A percentile compares a stretch with the other conserved stretches of the same genome.
phyloP scores from a whole-genome alignment of 2,888 invertebrate species.

The Ditula angustiorana region DNA sequence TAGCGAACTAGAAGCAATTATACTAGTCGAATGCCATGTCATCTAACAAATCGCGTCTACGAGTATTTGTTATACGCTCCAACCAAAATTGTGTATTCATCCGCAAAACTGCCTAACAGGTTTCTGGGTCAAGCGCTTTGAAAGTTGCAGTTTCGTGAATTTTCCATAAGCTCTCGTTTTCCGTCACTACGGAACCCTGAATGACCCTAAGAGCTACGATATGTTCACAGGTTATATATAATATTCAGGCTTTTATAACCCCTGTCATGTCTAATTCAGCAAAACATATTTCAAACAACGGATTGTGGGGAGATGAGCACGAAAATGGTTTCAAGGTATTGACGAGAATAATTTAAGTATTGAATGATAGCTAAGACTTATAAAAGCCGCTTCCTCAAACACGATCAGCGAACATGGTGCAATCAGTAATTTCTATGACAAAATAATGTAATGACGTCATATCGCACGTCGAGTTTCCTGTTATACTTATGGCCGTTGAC shows the following conservation, averaged over 20 bases:
- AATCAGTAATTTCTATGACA: conserved; percentile 2
- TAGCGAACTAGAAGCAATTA: not conserved
- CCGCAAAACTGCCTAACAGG: conserved; percentile 16
- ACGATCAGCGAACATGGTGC: not conserved
- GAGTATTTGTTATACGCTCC: not conserved
- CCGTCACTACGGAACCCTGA: conserved; percentile 5
- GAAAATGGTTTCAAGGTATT: conserved; percentile 9
- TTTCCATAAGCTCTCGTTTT: conserved; percentile 27
- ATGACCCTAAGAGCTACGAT: not conserved
- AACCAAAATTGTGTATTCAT: conserved; percentile 15
- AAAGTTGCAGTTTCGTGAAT: conserved; percentile 37
- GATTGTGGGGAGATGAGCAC: conserved; percentile 16
- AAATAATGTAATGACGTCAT: conserved; percentile 20
- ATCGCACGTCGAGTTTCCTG: conserved; percentile 22
- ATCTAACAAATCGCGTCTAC: conserved; percentile 4
- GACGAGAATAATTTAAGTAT: conserved; percentile 7
- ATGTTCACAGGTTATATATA: conserved; percentile 12
- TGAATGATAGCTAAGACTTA: not conserved
- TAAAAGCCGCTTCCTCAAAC: not conserved
- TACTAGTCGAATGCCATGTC: not conserved
- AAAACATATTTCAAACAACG: conserved; percentile 16
- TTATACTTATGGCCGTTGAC: conserved; percentile 21
- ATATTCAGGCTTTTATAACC: conserved; percentile 5
- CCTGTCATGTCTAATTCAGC: not conserved
- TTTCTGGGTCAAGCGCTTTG: conserved; percentile 37